Evolutionary conservation across 2,113 vertebrate species (phyloP).

Genomic region (Catagonus wagneri): DNA sequence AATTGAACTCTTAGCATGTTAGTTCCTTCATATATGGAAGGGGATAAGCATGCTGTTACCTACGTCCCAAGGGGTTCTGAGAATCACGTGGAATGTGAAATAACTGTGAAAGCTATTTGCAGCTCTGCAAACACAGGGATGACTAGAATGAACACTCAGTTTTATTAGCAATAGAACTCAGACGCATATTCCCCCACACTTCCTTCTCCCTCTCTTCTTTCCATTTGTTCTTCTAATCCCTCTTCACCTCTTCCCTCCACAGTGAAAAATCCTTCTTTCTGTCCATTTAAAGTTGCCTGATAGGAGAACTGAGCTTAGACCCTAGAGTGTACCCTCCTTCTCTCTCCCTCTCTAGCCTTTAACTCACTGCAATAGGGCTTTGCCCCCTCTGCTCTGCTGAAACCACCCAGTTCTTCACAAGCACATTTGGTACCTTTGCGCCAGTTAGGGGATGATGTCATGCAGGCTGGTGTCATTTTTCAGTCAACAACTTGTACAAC

Average conservation of each 20-base stretch:
- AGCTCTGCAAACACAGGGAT: background rate
- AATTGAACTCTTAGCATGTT: background rate
- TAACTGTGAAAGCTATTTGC: background rate
- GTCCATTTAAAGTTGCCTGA: background rate
- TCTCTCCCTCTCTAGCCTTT: background rate
- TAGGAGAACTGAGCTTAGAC: background rate
- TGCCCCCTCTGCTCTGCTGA: background rate
- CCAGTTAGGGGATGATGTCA: background rate
- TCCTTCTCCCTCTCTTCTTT: background rate
- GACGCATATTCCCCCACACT: background rate
- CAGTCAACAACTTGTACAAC: background rate
- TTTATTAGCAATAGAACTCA: background rate
- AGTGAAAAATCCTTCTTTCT: background rate
- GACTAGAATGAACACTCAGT: background rate
- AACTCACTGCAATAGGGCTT: background rate
- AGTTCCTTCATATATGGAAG: background rate
- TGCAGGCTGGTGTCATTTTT: background rate
- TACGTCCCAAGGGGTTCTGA: background rate
- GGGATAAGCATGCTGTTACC: background rate
- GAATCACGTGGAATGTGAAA: background rate
- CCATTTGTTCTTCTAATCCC: background rate
- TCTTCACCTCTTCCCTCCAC: background rate
- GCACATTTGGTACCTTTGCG: background rate
- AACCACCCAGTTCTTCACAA: background rate
- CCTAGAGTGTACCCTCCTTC: too few species aligned